Conservation (phyloP, 37 sponge, comb jelly and placozoan genomes). For the Cliona cf. orientalis region DNA sequence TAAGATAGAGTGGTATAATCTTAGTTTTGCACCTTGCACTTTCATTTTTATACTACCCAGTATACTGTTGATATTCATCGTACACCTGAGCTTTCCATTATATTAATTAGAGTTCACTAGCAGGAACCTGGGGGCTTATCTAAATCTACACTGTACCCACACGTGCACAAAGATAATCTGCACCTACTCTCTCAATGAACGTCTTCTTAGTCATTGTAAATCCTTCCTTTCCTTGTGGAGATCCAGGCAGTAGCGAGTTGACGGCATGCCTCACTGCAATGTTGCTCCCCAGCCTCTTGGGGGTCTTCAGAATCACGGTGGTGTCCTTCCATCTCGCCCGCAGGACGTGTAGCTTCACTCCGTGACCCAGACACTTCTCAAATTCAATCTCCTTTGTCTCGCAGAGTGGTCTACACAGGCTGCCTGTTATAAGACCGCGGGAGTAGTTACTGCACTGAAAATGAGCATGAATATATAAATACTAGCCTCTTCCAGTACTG, state of each 20-base stretch:
- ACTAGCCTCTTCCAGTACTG: background rate
- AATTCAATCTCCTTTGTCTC: conserved; percentile 24
- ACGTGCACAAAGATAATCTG: no score
- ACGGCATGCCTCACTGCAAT: background rate
- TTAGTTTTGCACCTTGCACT: background rate
- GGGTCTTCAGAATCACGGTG: conserved; percentile 51
- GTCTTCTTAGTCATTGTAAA: background rate
- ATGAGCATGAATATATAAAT: no score
- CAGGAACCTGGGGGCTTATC: no score
- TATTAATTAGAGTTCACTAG: no score
- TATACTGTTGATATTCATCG: no score
- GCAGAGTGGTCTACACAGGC: conserved; percentile 64
- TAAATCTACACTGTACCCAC: no score
- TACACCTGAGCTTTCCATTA: no score
- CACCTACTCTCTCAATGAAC: background rate
- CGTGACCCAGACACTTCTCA: conserved; percentile 66
- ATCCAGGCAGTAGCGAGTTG: background rate
- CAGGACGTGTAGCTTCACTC: conserved; percentile 61
- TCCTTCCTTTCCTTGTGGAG: background rate
- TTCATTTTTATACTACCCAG: background rate
- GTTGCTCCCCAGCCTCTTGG: background rate
- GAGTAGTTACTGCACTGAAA: conserved; percentile 73
- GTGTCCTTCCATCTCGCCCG: conserved; percentile 38
- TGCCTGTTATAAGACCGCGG: conserved; percentile 43
- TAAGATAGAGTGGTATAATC: background rate